Conservation (phyloP, 2,797 vertebrate species). For the Bryconaethiops microstoma region DNA sequence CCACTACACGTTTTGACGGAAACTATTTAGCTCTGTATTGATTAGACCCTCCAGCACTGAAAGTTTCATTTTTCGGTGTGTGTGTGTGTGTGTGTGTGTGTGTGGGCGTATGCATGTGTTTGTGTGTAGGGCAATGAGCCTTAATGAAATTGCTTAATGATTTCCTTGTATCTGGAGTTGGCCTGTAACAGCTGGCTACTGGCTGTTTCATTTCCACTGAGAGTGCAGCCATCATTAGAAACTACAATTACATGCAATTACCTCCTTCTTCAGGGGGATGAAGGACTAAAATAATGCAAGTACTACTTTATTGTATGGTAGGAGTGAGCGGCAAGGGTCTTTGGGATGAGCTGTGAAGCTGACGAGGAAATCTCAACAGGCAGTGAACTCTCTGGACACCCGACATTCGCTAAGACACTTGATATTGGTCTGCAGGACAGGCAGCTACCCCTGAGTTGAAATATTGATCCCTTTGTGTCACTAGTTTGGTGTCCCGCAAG, state of each 20-base stretch:
- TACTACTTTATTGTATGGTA: slow-evolving; percentile 27
- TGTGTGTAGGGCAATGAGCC: slow-evolving; percentile 37
- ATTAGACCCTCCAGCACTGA: slow-evolving; percentile 37
- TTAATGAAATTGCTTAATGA: slow-evolving; percentile 60
- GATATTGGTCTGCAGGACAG: background rate
- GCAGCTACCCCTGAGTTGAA: background rate
- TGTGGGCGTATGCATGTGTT: background rate
- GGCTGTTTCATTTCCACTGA: slow-evolving; percentile 32
- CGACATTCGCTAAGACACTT: background rate
- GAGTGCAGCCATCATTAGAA: slow-evolving; percentile 38
- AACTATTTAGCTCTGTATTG: slow-evolving; percentile 36
- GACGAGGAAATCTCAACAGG: background rate
- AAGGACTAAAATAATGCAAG: slow-evolving; percentile 38
- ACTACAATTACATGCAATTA: slow-evolving; percentile 59
- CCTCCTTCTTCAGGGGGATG: slow-evolving; percentile 30
- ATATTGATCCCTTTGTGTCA: background rate
- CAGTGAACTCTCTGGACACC: background rate
- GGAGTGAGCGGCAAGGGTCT: background rate
- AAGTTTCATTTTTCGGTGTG: slow-evolving; percentile 19
- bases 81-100: background rate
- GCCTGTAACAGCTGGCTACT: slow-evolving; percentile 47
- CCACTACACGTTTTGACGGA: slow-evolving; percentile 25
- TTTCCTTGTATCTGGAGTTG: slow-evolving; percentile 60
- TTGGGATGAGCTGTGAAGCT: background rate
- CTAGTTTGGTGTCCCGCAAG: background rate